phyloP scores from a whole-genome alignment of 2,888 invertebrate genomes.

The Neoaliturus tenellus region DNA sequence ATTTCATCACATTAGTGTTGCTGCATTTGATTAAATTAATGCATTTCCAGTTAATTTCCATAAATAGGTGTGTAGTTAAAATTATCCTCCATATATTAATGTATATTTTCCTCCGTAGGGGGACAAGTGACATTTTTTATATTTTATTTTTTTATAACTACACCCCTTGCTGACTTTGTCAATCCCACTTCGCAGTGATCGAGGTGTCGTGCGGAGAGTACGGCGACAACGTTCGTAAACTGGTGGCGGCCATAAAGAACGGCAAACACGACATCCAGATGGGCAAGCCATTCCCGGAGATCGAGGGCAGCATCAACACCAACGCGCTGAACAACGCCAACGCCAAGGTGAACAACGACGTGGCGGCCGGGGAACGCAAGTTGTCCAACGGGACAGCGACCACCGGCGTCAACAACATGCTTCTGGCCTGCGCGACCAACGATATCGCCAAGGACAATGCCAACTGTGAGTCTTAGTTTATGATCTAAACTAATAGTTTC shows the following conservation, averaged over 20 bases:
- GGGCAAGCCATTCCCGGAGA: slow-evolving; percentile 81
- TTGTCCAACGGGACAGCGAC: slow-evolving; percentile 70
- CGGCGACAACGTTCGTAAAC: slow-evolving; percentile 90
- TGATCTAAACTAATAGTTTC: too few relatives aligned
- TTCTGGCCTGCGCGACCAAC: slow-evolving; percentile 77
- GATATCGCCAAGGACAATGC: slow-evolving; percentile 78
- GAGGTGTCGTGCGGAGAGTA: slow-evolving; percentile 98
- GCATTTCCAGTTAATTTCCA: too few relatives aligned
- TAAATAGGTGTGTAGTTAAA: too few relatives aligned
- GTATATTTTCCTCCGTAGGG: too few relatives aligned
- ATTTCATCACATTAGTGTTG: too few relatives aligned
- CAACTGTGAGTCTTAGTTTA: slow-evolving; percentile 69
- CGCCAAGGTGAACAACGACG: slow-evolving; percentile 65
- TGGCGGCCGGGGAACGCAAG: slow-evolving; percentile 67
- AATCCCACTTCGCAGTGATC: slow-evolving; percentile 77
- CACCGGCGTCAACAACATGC: slow-evolving; percentile 71
- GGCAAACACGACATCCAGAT: slow-evolving; percentile 88
- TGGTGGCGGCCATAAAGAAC: slow-evolving; percentile 91
- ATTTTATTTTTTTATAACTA: too few relatives aligned
- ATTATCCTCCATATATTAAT: too few relatives aligned
- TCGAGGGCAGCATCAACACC: slow-evolving; percentile 72
- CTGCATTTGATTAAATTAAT: too few relatives aligned
- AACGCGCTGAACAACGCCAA: slow-evolving; percentile 73
- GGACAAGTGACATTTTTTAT: too few relatives aligned
- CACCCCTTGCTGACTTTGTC: too few relatives aligned